Conservation (phyloP, 2,888 invertebrate species). For the Microctonus aethiopoides region DNA sequence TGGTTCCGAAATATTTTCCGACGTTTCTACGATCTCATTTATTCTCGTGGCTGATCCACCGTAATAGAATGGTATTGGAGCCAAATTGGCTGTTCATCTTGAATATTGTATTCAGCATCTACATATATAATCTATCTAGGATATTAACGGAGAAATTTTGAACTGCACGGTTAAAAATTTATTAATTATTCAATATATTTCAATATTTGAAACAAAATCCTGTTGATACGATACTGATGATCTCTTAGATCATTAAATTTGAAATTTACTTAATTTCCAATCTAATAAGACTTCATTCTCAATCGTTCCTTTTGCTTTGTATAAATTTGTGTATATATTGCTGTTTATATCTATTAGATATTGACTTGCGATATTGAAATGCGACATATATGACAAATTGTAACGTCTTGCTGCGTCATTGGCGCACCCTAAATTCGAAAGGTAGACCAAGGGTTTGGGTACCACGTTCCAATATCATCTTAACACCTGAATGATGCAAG, state of each 20-base stretch:
- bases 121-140: background rate
- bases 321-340: too few species aligned
- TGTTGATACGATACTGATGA: too few species aligned
- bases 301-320: too few species aligned
- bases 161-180: too few species aligned
- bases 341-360: background rate
- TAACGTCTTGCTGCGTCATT: background rate
- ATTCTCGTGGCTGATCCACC: constrained; percentile 11
- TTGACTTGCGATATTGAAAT: background rate
- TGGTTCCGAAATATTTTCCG: background rate
- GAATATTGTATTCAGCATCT: background rate
- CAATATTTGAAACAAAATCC: too few species aligned
- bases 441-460: background rate
- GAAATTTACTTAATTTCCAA: too few species aligned
- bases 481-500: constrained; percentile 40
- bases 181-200: too few species aligned
- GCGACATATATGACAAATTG: background rate
- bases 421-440: constrained; percentile 5
- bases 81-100: constrained; percentile 18
- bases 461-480: constrained; percentile 34
- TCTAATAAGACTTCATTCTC: too few species aligned
- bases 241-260: too few species aligned
- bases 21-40: constrained; percentile 1
- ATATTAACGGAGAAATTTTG: background rate
- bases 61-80: constrained; percentile 17